Evolutionary conservation across 2,113 vertebrate species (phyloP).

Genomic region (Hiodon alosoides): DNA sequence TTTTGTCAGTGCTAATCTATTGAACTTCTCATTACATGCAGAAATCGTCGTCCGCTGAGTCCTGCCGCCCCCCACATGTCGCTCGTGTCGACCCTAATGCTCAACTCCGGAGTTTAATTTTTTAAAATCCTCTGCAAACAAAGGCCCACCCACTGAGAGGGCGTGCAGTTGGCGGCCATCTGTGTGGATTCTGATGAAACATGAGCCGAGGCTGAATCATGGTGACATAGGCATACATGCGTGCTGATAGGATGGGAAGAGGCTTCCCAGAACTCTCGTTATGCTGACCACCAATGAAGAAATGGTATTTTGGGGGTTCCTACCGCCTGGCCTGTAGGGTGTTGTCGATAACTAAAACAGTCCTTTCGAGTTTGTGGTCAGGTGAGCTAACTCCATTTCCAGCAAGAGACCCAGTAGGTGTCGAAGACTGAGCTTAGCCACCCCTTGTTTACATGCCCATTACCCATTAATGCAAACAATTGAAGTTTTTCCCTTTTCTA

Average conservation of each 20-base stretch:
- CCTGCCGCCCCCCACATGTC: neutral
- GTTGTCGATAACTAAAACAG: too few relatives aligned
- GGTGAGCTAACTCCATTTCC: too few relatives aligned
- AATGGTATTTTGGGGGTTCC: neutral
- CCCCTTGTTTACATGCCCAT: too few relatives aligned
- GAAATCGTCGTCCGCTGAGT: neutral
- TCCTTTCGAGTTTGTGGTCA: too few relatives aligned
- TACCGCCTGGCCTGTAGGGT: too few relatives aligned
- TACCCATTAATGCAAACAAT: too few relatives aligned
- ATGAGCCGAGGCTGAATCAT: neutral
- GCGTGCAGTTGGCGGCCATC: neutral
- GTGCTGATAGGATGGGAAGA: neutral
- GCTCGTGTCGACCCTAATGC: neutral
- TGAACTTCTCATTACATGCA: neutral
- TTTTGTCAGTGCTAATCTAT: neutral
- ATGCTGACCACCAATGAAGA: neutral
- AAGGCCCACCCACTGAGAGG: neutral
- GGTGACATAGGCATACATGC: neutral
- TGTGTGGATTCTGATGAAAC: neutral
- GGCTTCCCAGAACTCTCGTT: neutral
- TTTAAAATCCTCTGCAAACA: neutral
- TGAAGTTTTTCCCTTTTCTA: too few relatives aligned
- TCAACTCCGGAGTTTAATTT: constrained; percentile 2
- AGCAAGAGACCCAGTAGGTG: too few relatives aligned
- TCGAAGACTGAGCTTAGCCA: too few relatives aligned